These are phyloP conservation scores for Smutsia gigantea DNA, from an alignment of 2,797 vertebrate species.

Conservation along the genomic window DNA sequence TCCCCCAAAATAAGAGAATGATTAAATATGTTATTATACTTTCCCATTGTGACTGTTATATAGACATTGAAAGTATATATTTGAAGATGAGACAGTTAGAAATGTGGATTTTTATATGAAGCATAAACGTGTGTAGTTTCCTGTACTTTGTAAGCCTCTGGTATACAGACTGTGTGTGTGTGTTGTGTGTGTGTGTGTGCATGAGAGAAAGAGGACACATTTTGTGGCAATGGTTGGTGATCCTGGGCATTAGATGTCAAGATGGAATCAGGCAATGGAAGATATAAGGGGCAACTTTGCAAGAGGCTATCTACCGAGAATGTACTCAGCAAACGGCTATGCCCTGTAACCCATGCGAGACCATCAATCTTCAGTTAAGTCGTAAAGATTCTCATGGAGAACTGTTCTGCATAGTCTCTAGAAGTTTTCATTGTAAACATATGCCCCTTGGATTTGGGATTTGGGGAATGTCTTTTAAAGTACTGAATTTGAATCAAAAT, in stretches of 20 bases:
- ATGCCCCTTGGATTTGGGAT: not conserved
- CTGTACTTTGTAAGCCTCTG: not conserved
- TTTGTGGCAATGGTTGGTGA: not conserved
- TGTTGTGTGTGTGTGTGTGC: not conserved
- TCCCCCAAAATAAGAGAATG: not conserved
- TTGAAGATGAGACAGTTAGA: not conserved
- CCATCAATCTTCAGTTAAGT: not conserved
- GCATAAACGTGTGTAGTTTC: not conserved
- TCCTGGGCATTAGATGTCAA: not conserved
- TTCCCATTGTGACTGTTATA: not conserved
- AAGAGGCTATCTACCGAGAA: not conserved
- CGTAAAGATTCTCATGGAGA: not conserved
- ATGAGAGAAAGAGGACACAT: not conserved
- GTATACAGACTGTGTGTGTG: not conserved
- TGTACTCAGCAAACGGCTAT: not conserved
- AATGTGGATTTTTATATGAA: not conserved
- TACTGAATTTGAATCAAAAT: not conserved
- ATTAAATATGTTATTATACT: not conserved
- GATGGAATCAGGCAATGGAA: not conserved
- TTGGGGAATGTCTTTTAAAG: not conserved
- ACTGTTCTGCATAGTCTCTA: not conserved
- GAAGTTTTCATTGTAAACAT: not conserved
- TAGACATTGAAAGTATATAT: not conserved
- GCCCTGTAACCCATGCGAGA: not conserved
- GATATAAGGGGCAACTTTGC: not conserved